These are phyloP conservation scores for Pangasius macronema DNA, from an alignment of 2,797 vertebrate species.

Conservation along the genomic window DNA sequence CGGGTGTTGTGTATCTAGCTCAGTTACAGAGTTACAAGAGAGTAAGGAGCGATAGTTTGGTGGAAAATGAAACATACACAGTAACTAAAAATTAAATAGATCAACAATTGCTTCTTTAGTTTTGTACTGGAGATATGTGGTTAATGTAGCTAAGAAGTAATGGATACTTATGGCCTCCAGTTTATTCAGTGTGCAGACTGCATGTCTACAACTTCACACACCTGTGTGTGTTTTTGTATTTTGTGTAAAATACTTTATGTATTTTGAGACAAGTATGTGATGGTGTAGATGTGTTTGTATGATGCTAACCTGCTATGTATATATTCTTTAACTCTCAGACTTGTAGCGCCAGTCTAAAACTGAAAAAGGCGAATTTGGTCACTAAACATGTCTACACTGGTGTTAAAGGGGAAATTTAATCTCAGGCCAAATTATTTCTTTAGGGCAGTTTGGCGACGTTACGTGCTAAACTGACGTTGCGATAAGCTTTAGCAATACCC, in stretches of 20 bases:
- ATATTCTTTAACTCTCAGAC: background rate
- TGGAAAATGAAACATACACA: background rate
- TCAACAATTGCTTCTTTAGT: background rate
- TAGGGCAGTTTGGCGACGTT: background rate
- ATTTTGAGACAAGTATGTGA: background rate
- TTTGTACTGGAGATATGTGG: background rate
- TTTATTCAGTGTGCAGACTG: background rate
- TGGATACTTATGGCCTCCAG: background rate
- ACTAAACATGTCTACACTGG: background rate
- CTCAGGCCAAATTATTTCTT: background rate
- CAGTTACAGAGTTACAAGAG: background rate
- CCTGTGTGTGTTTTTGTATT: background rate
- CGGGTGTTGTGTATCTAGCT: background rate
- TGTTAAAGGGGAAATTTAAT: background rate
- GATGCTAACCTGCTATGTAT: background rate
- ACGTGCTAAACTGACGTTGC: background rate
- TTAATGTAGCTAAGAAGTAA: background rate
- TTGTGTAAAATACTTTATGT: no score
- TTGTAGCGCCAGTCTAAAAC: background rate
- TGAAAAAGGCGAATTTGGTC: background rate
- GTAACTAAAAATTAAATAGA: background rate
- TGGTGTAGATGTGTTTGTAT: no score
- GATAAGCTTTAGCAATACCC: conserved; percentile 2
- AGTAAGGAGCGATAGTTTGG: background rate
- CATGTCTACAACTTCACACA: background rate